Evolutionary conservation across 2,797 vertebrate species (phyloP), one percentile per base, ranked within the genome.

Genomic region (Triplophysa yarkandensis): DNA sequence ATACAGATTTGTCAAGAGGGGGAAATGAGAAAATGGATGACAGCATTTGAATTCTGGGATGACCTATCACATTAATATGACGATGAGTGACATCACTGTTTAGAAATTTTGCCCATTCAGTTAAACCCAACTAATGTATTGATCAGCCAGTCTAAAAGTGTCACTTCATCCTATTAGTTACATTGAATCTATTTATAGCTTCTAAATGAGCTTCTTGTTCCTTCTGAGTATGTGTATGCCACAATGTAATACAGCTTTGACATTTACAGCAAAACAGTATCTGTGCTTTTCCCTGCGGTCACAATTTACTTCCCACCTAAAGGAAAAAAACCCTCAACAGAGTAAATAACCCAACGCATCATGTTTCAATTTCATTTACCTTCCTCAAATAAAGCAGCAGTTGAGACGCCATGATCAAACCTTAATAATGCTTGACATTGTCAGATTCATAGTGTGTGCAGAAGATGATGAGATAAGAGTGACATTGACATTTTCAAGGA

Each of bases 231-330:
- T 34, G 48, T 61, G 64, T 58, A 57, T 34, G 43, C 72, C 17
- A 21, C 48, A 34, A 52, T 79, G 80, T 70, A 73, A 74, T 54
- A 79, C 60, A 74, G 70, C 30, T 16, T 39, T 82, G 77, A 68
- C 74, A 74, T 82, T 79, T 79, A 73, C 65, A 72, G 70, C 60
- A 74, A 66, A 50, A 76, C 50, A 58, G 44, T 52, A 30, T 8
- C 39, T 73, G 58, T 57, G 36, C 44, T 63, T 54, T 67, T 61
- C 44, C 66, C 52, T 28, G 28, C 54, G 54, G 54, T 54, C 67
- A 71, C 43, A 3, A 69, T 68, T 64, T 44, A 32, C 17, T 58
- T 30, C 1, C 28, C 16, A 28, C 5, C 10, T 3, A 0, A 5
- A 21, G n/a, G 2, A 36, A 23, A 44, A 39, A 39, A 4, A 25